Conservation (phyloP, 64 coral and sea anemone genomes). For the Pachyseris speciosa region DNA sequence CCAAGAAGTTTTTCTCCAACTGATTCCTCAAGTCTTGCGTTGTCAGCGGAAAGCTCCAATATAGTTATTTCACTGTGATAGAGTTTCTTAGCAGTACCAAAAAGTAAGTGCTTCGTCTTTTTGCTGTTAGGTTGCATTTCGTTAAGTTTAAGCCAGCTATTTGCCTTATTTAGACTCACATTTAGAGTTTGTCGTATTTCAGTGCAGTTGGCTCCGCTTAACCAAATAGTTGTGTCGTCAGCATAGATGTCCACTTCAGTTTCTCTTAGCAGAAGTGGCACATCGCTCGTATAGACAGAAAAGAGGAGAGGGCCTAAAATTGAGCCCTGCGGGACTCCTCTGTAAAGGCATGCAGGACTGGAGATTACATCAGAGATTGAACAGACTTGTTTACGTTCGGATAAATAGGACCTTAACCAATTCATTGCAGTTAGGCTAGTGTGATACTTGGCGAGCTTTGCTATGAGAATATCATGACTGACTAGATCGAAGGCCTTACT, state of each 20-base stretch:
- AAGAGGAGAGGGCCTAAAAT: constrained; percentile 51
- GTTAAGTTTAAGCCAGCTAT: constrained; percentile 5
- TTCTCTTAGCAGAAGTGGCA: neutral
- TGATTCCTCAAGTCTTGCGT: neutral
- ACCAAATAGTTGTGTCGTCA: constrained; percentile 54
- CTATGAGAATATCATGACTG: neutral
- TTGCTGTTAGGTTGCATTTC: neutral
- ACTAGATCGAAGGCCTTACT: constrained; percentile 33
- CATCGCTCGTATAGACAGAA: constrained; percentile 36
- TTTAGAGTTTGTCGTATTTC: constrained; percentile 42
- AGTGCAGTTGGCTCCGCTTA: neutral
- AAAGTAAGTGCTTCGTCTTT: neutral
- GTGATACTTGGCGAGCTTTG: neutral
- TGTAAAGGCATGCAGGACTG: neutral
- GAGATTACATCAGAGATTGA: neutral
- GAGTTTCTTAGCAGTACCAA: constrained; percentile 3
- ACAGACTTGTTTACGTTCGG: neutral
- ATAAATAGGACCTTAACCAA: constrained; percentile 21
- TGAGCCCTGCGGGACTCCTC: constrained; percentile 40
- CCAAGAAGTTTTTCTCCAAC: neutral
- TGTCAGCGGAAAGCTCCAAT: neutral
- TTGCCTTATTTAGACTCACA: constrained; percentile 7
- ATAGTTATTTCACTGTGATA: neutral
- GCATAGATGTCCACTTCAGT: constrained; percentile 54
- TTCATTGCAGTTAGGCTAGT: neutral